Evolutionary conservation across 2,113 vertebrate genomes (phyloP).

Genomic region (Psammodynastes pulverulentus): DNA sequence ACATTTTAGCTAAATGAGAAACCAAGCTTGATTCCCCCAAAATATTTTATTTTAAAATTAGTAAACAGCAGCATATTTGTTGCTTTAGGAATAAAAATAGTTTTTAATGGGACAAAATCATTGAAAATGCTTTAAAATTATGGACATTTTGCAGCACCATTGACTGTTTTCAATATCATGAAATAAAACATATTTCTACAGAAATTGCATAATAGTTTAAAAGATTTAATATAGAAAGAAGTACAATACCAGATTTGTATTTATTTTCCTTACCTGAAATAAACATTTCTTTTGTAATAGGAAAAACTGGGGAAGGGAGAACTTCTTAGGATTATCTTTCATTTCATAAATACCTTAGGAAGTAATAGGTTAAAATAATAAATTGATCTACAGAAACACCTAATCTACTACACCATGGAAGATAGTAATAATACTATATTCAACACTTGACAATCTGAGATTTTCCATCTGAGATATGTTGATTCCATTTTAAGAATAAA

Average conservation of each 20-base stretch:
- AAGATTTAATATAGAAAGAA: background rate
- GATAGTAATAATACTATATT: background rate
- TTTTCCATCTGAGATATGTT: background rate
- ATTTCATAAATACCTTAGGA: conserved; percentile 20
- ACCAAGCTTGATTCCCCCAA: background rate
- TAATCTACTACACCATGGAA: background rate
- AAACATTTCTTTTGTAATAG: background rate
- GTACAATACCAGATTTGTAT: background rate
- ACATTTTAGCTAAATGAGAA: background rate
- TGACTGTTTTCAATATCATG: too few species aligned
- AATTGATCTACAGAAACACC: background rate
- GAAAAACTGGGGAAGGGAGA: background rate
- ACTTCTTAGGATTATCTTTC: background rate
- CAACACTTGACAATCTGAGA: background rate
- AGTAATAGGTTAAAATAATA: background rate
- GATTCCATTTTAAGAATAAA: background rate
- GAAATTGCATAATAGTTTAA: background rate
- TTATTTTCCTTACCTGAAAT: background rate
- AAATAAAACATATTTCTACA: background rate
- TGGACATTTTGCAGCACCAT: background rate
- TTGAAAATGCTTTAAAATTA: background rate
- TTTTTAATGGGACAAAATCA: background rate
- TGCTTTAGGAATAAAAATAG: background rate
- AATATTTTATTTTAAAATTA: background rate
- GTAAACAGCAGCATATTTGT: background rate